These are phyloP conservation scores for Babyrousa celebensis DNA, from an alignment of 2,797 vertebrate species.

Conservation along the genomic window DNA sequence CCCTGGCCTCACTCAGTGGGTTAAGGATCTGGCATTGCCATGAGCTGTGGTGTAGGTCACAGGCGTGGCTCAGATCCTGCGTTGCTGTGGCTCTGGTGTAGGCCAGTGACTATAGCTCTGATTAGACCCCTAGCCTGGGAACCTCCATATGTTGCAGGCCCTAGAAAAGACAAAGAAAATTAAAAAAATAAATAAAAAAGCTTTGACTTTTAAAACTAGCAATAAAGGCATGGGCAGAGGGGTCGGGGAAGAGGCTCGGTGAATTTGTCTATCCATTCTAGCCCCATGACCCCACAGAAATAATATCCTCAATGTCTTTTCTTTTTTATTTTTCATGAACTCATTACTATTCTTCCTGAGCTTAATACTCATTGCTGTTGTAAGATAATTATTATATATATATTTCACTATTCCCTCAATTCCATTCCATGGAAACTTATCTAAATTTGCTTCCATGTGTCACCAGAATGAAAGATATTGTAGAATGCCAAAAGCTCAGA, in stretches of 20 bases:
- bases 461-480: neutral
- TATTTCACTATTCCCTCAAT: neutral
- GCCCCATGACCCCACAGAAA: slow-evolving; percentile 79
- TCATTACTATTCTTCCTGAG: neutral
- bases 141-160: too few relatives aligned
- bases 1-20: too few relatives aligned
- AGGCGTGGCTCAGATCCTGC: too few relatives aligned
- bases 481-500: neutral
- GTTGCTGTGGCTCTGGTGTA: too few relatives aligned
- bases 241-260: slow-evolving; percentile 74
- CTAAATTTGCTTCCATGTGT: neutral
- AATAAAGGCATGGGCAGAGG: too few relatives aligned
- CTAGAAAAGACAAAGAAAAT: too few relatives aligned
- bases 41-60: too few relatives aligned
- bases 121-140: too few relatives aligned
- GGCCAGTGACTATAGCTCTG: too few relatives aligned
- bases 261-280: slow-evolving; percentile 73
- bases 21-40: too few relatives aligned
- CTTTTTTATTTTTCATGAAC: slow-evolving; percentile 77
- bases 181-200: too few relatives aligned
- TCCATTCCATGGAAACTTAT: neutral
- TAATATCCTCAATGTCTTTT: slow-evolving; percentile 73
- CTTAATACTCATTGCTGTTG: neutral
- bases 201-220: too few relatives aligned
- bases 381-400: neutral